Percentiles rank a stretch among this genome's conserved stretches.
Evolutionary conservation across 2,888 invertebrate species (phyloP).

Genomic region (Empis livida): DNA sequence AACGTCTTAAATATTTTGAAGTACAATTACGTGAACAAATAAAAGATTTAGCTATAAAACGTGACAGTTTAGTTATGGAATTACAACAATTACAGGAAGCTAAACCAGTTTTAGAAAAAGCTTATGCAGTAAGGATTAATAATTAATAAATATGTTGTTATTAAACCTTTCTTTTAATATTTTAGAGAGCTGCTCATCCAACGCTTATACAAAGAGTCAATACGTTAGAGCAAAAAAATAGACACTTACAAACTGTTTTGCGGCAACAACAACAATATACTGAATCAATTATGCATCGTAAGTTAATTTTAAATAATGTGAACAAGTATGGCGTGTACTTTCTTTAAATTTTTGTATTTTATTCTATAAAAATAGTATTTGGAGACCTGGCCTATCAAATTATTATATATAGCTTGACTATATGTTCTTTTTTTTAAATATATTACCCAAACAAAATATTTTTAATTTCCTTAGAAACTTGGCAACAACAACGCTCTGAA

Average conservation of each 20-base stretch:
- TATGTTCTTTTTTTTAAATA: too few relatives aligned
- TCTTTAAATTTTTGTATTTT: too few relatives aligned
- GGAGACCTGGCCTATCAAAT: too few relatives aligned
- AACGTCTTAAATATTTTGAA: slow-evolving; percentile 32
- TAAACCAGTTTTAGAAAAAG: slow-evolving; percentile 34
- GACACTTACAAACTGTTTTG: slow-evolving; percentile 46
- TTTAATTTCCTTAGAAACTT: too few relatives aligned
- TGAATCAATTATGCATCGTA: slow-evolving; percentile 50
- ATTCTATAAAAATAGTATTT: too few relatives aligned
- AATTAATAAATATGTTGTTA: background rate
- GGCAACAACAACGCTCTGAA: slow-evolving; percentile 36
- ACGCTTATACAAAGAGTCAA: slow-evolving; percentile 34
- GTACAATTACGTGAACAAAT: slow-evolving; percentile 34
- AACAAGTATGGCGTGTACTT: too few relatives aligned
- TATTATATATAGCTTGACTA: too few relatives aligned
- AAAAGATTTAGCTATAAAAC: slow-evolving; percentile 30
- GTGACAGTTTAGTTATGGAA: slow-evolving; percentile 36
- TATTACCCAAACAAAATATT: too few relatives aligned
- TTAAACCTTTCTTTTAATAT: background rate
- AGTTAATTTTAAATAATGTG: slow-evolving; percentile 18
- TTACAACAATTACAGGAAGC: slow-evolving; percentile 36
- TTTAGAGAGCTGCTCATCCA: slow-evolving; percentile 33
- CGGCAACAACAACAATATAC: slow-evolving; percentile 50
- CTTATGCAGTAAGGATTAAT: slow-evolving; percentile 30
- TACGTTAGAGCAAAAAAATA: slow-evolving; percentile 46